Percentiles rank a stretch among this genome's conserved stretches.
Conservation (phyloP, 1,140 invertebrate species). For the Trichogramma pretiosum region DNA sequence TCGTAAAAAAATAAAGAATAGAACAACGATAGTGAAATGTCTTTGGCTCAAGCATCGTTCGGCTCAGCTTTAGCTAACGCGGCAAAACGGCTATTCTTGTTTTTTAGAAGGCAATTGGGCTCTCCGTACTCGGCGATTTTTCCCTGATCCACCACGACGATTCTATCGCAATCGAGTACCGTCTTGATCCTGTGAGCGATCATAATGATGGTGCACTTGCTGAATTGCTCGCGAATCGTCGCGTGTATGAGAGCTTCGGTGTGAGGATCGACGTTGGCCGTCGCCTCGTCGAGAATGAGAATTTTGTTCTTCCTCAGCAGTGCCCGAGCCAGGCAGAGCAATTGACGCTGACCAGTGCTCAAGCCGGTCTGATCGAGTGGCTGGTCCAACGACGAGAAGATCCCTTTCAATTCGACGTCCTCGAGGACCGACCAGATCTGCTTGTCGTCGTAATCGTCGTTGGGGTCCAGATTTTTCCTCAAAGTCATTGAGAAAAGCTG, state of each 20-base stretch:
- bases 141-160: slow-evolving; percentile 48
- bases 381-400: slow-evolving; percentile 52
- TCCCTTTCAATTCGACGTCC: slow-evolving; percentile 48
- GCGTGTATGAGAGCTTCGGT: slow-evolving; percentile 46
- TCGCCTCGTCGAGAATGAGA: slow-evolving; percentile 57
- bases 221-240: slow-evolving; percentile 48
- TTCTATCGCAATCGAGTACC: slow-evolving; percentile 52
- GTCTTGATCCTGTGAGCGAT: slow-evolving; percentile 60
- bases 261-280: slow-evolving; percentile 57
- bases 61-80: too few relatives aligned
- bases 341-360: slow-evolving; percentile 71
- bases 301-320: slow-evolving; percentile 66
- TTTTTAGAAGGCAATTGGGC: background rate
- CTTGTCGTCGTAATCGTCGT: slow-evolving; percentile 54
- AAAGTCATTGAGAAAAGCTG: slow-evolving; percentile 67
- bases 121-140: slow-evolving; percentile 1
- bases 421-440: slow-evolving; percentile 41
- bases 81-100: too few relatives aligned
- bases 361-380: slow-evolving; percentile 66
- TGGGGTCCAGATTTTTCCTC: slow-evolving; percentile 74
- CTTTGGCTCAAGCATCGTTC: too few relatives aligned
- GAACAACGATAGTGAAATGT: too few relatives aligned
- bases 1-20: background rate
- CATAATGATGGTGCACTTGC: slow-evolving; percentile 52
- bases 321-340: slow-evolving; percentile 70